A percentile compares a stretch with the other conserved stretches of the same genome.
Evolutionary conservation across 2,888 invertebrate genomes (phyloP).

Genomic region (Lasioglossum figueresi): DNA sequence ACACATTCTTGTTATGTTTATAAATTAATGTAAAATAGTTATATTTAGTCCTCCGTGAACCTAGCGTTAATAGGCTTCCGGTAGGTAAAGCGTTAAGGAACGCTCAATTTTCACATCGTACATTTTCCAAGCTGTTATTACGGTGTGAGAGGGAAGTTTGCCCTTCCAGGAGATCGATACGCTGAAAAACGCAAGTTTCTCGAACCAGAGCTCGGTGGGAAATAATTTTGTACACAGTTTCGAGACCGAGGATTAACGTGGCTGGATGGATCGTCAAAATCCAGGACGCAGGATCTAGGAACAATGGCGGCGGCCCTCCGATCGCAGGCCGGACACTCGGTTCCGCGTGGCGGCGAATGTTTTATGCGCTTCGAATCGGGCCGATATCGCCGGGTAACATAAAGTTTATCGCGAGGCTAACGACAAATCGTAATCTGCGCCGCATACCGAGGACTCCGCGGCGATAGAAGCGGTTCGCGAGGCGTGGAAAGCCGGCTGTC

Average conservation of each 20-base stretch:
- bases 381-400: constrained; percentile 78
- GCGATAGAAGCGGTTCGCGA: constrained; percentile 41
- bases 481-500: constrained; percentile 18
- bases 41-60: no score
- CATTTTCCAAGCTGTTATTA: no score
- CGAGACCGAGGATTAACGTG: not conserved
- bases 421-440: constrained; percentile 81
- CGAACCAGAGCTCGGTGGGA: no score
- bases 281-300: not conserved
- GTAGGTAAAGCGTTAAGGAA: no score
- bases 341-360: constrained; percentile 49
- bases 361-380: constrained; percentile 78
- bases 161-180: not conserved
- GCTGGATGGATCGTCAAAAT: not conserved
- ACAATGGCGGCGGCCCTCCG: not conserved
- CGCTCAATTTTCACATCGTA: no score
- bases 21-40: no score
- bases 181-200: not conserved
- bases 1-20: no score
- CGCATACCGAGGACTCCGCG: constrained; percentile 69
- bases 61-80: no score
- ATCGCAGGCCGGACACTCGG: not conserved
- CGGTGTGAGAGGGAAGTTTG: not conserved
- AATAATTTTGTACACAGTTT: not conserved
- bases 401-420: constrained; percentile 82